Base-by-base conservation (phyloP, 2,113 vertebrate genomes). In the Cyprinodon variegatus region DNA sequence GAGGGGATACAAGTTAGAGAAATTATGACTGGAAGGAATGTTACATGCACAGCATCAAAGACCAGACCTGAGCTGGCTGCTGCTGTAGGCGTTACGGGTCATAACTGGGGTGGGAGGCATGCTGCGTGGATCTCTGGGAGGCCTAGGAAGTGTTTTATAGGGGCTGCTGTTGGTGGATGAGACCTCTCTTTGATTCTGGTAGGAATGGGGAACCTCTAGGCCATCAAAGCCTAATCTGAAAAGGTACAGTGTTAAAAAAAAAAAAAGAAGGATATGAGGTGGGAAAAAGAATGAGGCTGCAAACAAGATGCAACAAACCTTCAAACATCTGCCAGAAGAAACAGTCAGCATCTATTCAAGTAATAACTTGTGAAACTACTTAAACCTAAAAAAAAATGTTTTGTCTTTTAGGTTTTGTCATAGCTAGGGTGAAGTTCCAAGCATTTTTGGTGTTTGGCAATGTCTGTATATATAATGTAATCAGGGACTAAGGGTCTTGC, bases 41-140 rank as follows among this genome's bases (percentile, higher is more conserved):
- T 64, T 61, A 37, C 41, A 38, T 12, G 71, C 65, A 68, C 38
- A 53, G 48, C 22, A 74, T 50, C 61, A 29, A 74, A 60, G 39
- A 53, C 80, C 93, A 89, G 94, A 99, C 98, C 96, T 95, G 82
- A 97, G 89, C 88, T 98, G 96, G 94, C 94, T 97, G 95, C 96
- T 99, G 89, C 98, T 98, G 94, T 97, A 97, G 87, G 97, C 96
- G 0, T 97, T 98, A 70, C 97, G 96, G 57, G 96, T 96, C 76
- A 99, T 95, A 73, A 96, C 94, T 0, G 97, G 97, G 0, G 96
- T 97, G 12, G 95, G 96, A 9, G 96, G 96, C 94, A 97, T 95
- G 94, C 97, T 97, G 66, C 94, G 94, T 0, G 95, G 95, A 0
- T 96, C 96, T 2, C 83, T 94, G 1, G 93, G 93, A 63, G 95